Base-by-base conservation (phyloP, 30 jellyfish, hydroid and myxozoan species). In the Sanderia malayensis region DNA sequence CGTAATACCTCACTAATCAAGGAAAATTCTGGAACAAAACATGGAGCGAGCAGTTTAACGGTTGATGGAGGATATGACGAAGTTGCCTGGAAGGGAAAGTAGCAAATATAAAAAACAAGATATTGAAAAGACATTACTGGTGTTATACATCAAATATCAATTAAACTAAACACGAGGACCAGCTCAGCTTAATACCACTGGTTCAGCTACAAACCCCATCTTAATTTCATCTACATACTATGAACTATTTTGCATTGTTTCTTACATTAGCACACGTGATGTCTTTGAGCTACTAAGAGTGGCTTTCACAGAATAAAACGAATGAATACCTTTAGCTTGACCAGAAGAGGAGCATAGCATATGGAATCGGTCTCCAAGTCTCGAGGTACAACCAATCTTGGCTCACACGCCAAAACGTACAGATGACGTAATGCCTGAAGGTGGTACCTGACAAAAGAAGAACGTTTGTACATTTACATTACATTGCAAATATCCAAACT, bases 351-450 rank as follows among this genome's bases (percentile, higher is more conserved):
- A 15, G 52, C 95, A 47, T 74, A 92, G 52, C 93, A 92, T 0
- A 84, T 75, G 6, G 80, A 58, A 8, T 84, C 86, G 1, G 95
- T 55, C 11, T 85, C 87, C 22, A 83, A 64, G 60, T 92, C 98
- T 33, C 96, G 74, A 44, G 98, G 87, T 25, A 83, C 68, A 22
- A 84, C 82, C 46, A 92, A 58, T 32, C 98, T 71, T 30, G 93
- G 94, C 33, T 92, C 98, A 44, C 98, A 83, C 0, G 96, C 96
- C 46, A 92, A 65, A 17, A 92, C 83, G 84, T 83, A 92, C 9
- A 92, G 88, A 59, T 92, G 98, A 29, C 98, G 96, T 46, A 84
- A 75, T 2, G 98, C 98, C 66, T 92, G 98, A 26, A 92, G 93
- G 60, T 92, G 98, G 57, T 74, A 84, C 74, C 98, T 91, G 47